Evolutionary conservation across 1,140 invertebrate genomes (phyloP).

Genomic region (Brachystomella parvula): DNA sequence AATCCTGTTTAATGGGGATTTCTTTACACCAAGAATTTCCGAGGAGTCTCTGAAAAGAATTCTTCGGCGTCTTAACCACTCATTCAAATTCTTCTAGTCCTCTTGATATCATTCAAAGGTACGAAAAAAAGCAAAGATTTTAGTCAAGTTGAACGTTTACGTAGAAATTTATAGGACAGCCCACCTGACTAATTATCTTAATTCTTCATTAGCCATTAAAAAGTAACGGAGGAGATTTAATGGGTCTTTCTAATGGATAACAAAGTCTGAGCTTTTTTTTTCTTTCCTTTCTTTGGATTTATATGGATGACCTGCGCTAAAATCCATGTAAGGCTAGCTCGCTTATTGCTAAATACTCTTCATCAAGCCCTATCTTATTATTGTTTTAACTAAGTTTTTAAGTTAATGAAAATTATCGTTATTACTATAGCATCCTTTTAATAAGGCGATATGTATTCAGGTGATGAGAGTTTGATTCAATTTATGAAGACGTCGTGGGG

Average conservation of each 20-base stretch:
- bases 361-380: background rate
- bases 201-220: constrained; percentile 5
- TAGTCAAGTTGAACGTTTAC: background rate
- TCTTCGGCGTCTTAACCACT: background rate
- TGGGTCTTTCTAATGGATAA: no score
- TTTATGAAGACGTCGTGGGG: background rate
- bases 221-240: background rate
- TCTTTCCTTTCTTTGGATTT: background rate
- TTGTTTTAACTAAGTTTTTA: background rate
- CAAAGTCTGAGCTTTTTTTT: background rate
- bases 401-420: background rate
- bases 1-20: constrained; percentile 2
- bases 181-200: constrained; percentile 5
- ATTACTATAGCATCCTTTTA: background rate
- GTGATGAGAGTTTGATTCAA: background rate
- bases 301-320: background rate
- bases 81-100: background rate
- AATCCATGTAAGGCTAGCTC: background rate
- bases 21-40: background rate
- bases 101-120: background rate
- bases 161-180: background rate
- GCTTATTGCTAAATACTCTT: background rate
- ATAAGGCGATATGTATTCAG: background rate
- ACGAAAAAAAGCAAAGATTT: background rate
- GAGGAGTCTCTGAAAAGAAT: background rate